Conservation (phyloP, 2,113 vertebrate genomes). For the Glareola pratincola region DNA sequence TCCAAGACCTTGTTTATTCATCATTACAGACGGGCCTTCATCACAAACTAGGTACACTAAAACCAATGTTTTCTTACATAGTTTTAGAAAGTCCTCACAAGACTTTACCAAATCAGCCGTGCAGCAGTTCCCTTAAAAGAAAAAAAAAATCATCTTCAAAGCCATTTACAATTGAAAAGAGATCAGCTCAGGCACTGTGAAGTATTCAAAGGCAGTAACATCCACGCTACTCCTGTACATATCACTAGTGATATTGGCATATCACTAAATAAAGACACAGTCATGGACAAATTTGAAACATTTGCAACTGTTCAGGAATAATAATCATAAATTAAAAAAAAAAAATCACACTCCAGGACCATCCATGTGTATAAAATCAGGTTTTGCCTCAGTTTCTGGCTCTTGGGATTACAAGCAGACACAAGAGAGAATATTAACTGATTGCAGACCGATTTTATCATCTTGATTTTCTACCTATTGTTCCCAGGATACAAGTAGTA, state of each 20-base stretch:
- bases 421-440: background rate
- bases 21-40: background rate
- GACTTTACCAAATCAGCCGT: background rate
- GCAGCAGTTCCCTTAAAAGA: background rate
- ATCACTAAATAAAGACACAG: background rate
- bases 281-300: background rate
- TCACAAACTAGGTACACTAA: background rate
- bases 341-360: background rate
- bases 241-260: too few relatives aligned
- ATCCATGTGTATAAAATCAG: background rate
- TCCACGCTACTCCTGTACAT: background rate
- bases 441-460: background rate
- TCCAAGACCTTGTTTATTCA: background rate
- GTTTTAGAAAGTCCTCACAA: background rate
- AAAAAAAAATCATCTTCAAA: background rate
- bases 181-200: background rate
- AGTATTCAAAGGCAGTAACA: background rate
- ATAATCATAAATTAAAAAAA: background rate
- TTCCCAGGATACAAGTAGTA: background rate
- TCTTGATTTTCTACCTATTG: constrained; percentile 13
- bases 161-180: background rate
- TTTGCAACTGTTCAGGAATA: background rate
- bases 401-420: background rate
- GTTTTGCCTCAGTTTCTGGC: background rate
- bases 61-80: background rate